Base-by-base conservation (phyloP, 2,113 vertebrate genomes). In the Setophaga coronata region DNA sequence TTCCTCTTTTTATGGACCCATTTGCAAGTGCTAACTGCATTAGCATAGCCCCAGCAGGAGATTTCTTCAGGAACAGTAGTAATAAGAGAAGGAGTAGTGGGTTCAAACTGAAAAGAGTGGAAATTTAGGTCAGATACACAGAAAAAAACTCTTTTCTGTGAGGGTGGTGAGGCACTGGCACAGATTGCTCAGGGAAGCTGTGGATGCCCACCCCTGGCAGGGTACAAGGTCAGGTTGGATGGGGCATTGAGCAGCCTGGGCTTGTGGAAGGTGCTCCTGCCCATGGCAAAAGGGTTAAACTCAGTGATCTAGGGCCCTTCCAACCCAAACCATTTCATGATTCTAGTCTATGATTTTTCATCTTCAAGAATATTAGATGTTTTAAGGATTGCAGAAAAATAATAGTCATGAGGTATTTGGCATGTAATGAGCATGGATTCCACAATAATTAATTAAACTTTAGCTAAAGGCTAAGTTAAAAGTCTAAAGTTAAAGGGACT, bases 1-100 rank as follows among this genome's bases (percentile, higher is more conserved):
- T 82, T 29, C 18, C 28, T 29, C 15, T 80, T 90, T 76, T 92
- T 77, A 82, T 70, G 77, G 91, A 66, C 33, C 34, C 70, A 78
- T 91, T 96, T 87, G 64, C 87, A 97, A 73, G 45, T 95, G 73
- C 14, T 84, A 74, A 67, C n/a, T 38, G 48, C 33, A 67, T 94
- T 88, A 83, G 51, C 76, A 81, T 38, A 92, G 33, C 17, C 57
- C 19, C 6, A 8, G 45, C 71, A 66, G 74, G 87, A 66, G 45
- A 77, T 90, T 62, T 62, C 71, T 12, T 33, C 34, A 20, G 26
- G 31, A 83, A 20, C 18, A 20, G 56, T 13, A 24, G 25, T 42
- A 40, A 48, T 40, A 36, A 15, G 31, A 28, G 34, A 36, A 56
- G 34, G 16, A 74, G 8, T 17, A 53, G 74, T 40, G 28, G 62